These are phyloP conservation scores for Staurois parvus DNA, from an alignment of 2,797 vertebrate genomes.

Conservation along the genomic window DNA sequence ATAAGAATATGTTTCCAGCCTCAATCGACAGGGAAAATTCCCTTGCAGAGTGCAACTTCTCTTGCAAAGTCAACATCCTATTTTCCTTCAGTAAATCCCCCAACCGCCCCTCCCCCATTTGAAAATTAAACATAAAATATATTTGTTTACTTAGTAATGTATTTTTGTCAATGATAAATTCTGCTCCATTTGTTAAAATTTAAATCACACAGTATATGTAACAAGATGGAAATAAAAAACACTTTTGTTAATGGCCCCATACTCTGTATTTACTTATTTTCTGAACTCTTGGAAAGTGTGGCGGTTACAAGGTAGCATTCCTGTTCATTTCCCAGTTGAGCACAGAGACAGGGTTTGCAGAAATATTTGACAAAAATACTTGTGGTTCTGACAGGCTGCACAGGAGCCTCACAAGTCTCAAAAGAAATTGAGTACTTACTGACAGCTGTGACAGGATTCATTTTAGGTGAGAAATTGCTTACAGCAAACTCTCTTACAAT, in stretches of 20 bases:
- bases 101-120: too few species aligned
- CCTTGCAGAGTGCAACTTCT: too few species aligned
- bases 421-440: constrained; percentile 5
- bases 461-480: constrained; percentile 48
- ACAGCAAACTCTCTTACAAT: constrained; percentile 45
- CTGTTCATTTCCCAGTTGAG: constrained; percentile 41
- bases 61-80: too few species aligned
- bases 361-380: constrained; percentile 40
- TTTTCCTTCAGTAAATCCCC: too few species aligned
- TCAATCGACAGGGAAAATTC: too few species aligned
- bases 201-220: too few species aligned
- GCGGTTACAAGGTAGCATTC: constrained; percentile 30
- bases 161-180: too few species aligned
- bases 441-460: constrained; percentile 55
- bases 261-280: constrained; percentile 12
- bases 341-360: neutral
- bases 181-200: too few species aligned
- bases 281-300: constrained; percentile 7
- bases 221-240: too few species aligned
- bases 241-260: neutral
- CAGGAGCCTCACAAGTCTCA: constrained; percentile 29
- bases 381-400: constrained; percentile 57
- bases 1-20: too few species aligned
- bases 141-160: too few species aligned
- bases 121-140: too few species aligned